These are phyloP conservation scores for Corythucha ciliata DNA, from an alignment of 2,888 invertebrate genomes.

Conservation along the genomic window DNA sequence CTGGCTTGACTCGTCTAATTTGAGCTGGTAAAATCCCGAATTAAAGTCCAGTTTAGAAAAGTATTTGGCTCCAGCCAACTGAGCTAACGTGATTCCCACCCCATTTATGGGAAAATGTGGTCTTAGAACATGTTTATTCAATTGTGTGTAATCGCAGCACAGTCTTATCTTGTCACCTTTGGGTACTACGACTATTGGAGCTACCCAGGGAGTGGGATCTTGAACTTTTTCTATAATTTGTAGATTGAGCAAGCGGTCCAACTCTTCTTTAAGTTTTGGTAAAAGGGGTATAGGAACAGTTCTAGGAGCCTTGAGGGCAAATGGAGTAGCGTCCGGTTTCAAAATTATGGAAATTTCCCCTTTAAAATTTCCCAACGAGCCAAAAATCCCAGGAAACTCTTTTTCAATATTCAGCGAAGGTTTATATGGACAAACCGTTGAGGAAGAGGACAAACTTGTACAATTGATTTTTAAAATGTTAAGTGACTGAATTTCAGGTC, in stretches of 20 bases:
- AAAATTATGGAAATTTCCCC: background rate
- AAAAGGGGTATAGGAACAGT: constrained; percentile 11
- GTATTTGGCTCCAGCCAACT: constrained; percentile 18
- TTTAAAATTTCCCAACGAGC: background rate
- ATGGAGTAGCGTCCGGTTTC: background rate
- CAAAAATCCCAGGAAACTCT: background rate
- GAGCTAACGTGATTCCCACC: constrained; percentile 13
- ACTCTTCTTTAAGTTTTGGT: constrained; percentile 16
- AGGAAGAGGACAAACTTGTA: too few relatives aligned
- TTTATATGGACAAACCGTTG: too few relatives aligned
- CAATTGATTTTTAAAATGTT: too few relatives aligned
- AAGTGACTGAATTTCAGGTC: too few relatives aligned
- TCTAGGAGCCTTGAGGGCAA: constrained; percentile 1
- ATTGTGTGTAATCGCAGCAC: constrained; percentile 13
- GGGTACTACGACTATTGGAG: constrained; percentile 1
- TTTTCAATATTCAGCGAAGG: too few relatives aligned
- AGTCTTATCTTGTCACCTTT: constrained; percentile 6
- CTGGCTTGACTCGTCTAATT: constrained; percentile 28
- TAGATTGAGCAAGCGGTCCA: background rate
- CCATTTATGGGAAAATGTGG: constrained; percentile 11
- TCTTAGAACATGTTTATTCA: constrained; percentile 18
- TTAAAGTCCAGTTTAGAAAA: constrained; percentile 36
- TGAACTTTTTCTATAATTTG: background rate
- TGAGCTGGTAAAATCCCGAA: constrained; percentile 33
- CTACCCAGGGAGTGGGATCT: background rate